phyloP scores from a whole-genome alignment of 2,888 invertebrate species.

The Neuroscelio doddi region DNA sequence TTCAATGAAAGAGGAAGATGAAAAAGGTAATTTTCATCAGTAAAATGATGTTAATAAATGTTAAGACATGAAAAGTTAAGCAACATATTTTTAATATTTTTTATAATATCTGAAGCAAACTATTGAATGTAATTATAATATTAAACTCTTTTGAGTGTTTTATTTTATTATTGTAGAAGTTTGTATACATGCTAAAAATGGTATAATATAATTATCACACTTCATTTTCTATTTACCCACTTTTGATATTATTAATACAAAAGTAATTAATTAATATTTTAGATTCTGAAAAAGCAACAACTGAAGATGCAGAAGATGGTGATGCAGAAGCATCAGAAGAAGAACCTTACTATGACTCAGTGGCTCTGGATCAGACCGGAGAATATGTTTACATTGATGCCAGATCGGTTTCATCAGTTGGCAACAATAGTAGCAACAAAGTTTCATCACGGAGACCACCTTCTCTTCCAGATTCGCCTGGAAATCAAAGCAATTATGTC shows the following conservation, averaged over 20 bases:
- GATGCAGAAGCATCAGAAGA: constrained; percentile 70
- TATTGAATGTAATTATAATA: no score
- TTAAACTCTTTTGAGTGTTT: not conserved
- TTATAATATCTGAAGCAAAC: no score
- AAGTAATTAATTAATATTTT: no score
- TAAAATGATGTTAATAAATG: not conserved
- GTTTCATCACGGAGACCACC: constrained; percentile 68
- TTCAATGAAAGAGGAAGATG: constrained; percentile 75
- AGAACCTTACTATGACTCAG: constrained; percentile 75
- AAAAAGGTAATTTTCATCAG: constrained; percentile 63
- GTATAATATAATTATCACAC: no score
- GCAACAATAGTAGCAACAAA: constrained; percentile 61
- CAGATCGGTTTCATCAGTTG: constrained; percentile 72
- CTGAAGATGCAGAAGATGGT: constrained; percentile 68
- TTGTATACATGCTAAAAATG: no score
- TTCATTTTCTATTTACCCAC: no score
- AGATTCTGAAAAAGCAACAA: constrained; percentile 67
- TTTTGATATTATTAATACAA: no score
- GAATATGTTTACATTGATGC: constrained; percentile 86
- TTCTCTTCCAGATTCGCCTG: constrained; percentile 83
- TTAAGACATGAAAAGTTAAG: no score
- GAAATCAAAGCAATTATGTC: constrained; percentile 89
- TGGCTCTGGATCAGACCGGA: constrained; percentile 74
- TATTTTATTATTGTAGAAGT: no score
- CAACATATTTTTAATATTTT: no score